Conservation (phyloP, 2,797 vertebrate genomes). For the Rhodeus uyekii region DNA sequence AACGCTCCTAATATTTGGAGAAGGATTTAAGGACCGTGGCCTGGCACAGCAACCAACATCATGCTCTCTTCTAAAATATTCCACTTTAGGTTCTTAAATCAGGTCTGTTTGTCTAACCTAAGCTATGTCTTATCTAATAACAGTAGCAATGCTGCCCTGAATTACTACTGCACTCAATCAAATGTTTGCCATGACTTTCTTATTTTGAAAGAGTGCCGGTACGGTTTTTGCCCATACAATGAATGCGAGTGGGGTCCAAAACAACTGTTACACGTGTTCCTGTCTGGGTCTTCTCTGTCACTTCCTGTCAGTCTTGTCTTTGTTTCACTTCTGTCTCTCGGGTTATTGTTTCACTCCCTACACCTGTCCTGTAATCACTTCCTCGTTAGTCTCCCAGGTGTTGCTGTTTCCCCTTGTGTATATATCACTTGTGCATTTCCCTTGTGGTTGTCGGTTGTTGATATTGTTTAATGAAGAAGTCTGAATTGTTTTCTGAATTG, state of each 20-base stretch:
- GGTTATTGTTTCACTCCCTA: too few species aligned
- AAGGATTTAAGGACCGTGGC: slow-evolving; percentile 34
- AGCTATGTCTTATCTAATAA: slow-evolving; percentile 30
- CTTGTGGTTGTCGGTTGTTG: too few species aligned
- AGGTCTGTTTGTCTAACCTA: slow-evolving; percentile 33
- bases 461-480: too few species aligned
- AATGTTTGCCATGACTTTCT: neutral
- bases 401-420: too few species aligned
- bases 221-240: neutral
- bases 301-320: too few species aligned
- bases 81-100: slow-evolving; percentile 4
- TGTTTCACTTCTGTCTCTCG: too few species aligned
- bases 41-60: slow-evolving; percentile 8
- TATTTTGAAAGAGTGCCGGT: neutral
- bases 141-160: slow-evolving; percentile 9
- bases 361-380: too few species aligned
- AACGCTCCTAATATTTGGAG: slow-evolving; percentile 44
- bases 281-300: too few species aligned
- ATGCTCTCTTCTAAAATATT: slow-evolving; percentile 49
- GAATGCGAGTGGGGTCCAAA: neutral
- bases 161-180: slow-evolving; percentile 5
- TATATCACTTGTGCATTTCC: too few species aligned
- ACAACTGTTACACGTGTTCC: too few species aligned
- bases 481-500: too few species aligned
- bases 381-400: too few species aligned